Base-by-base conservation (phyloP, 2,113 vertebrate genomes). In the Tachycineta bicolor region DNA sequence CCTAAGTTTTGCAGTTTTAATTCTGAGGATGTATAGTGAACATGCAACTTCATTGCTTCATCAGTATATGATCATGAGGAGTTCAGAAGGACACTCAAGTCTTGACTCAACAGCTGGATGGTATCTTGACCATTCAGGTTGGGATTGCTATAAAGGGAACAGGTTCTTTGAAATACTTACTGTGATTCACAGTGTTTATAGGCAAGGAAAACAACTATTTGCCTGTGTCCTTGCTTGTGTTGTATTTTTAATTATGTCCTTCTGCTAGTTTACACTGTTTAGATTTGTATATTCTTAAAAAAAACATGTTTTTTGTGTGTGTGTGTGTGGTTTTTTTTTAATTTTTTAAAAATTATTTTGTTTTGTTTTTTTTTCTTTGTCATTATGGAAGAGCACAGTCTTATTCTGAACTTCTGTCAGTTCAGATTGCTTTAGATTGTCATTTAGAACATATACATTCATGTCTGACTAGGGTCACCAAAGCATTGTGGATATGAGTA, bases 181-280 rank as follows among this genome's bases (percentile, higher is more conserved):
- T 44, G 49, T 92, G 73, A 84, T 89, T 94, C 93, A 73, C 60
- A 70, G 37, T 92, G 79, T 79, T 92, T 88, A 86, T 21, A 63
- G 63, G 59, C 33, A 52, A 76, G 50, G 59, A 77, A 46, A 93
- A 5, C 34, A 82, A 31, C 28, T 56, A 8, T 46, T 93, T 79
- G 23, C 9, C 39, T 37, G 41, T 0, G 12, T 64, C 58, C 41
- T 76, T 89, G 65, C 28, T 52, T 34, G 14, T 71, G 24, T 46
- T 90, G 9, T 74, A 7, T 74, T 83, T 96, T 63, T 74, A 59
- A 15, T 76, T 49, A 24, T 33, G 41, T 43, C n/a, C 14, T 73
- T 83, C 77, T 64, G 28, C 9, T 65, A n/a, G 21, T 9, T 92
- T 74, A 33, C 20, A 4, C 43, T 69, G 20, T 59, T 73, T 76